Base-by-base conservation (phyloP, 2,888 invertebrate species). In the Ophioninae sp. region DNA sequence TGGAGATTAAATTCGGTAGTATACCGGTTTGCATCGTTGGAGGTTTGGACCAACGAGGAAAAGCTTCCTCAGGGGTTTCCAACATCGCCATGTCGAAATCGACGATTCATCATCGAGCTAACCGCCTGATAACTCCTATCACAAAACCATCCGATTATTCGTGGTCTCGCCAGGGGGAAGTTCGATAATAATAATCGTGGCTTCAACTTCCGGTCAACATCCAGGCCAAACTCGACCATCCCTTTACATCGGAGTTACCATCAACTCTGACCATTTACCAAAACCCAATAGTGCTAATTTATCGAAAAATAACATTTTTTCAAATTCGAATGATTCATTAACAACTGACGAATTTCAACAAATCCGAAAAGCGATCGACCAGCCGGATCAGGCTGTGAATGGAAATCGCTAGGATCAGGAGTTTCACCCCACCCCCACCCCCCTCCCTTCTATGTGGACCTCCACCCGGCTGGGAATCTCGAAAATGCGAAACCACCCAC, bases 381-480 rank as follows among this genome's bases (percentile, higher is more conserved):
- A 7, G 59, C 0, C n/a, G 13, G 44, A 22, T 22, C 56, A n/a
- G 61, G 61, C 67, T n/a, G 63, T 67, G n/a, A 67, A 75, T 69
- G 59, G 65, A 61, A 71, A 67, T 68, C 41, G 23, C 20, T 51
- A 74, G 73, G 22, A 67, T 41, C 56, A 68, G 51, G 67, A 73
- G 73, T 83, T 71, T 44, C 61, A 20, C 58, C 41, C 39, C n/a
- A 17, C 22, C 41, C 63, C 20, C 44, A 68, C 58, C 17, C 65
- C 73, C 23, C 67, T 56, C 72, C 59, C 44, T n/a, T n/a, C n/a
- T n/a, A n/a, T n/a, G n/a, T n/a, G n/a, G n/a, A n/a, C n/a, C n/a
- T n/a, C n/a, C n/a, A n/a, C n/a, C n/a, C n/a, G 80, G 77, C 77
- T 83, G 77, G 73, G 77, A 83, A 83, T 83, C 37, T 56, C 44